Base-by-base conservation (phyloP, 2,888 invertebrate genomes). In the Seira musarum region DNA sequence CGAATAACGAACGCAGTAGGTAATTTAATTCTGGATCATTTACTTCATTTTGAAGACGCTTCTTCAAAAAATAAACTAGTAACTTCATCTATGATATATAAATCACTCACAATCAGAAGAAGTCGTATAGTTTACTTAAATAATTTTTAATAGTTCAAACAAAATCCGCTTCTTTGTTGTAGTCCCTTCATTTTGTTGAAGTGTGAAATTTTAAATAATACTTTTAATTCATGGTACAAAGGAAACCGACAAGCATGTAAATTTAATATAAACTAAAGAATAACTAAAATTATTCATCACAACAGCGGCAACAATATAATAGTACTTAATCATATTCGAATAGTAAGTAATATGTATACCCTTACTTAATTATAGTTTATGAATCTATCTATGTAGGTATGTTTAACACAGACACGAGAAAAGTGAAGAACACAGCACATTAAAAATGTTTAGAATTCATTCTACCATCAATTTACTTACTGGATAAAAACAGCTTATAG, bases 361-460 rank as follows among this genome's bases (percentile, higher is more conserved):
- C 8, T 5, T 30, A 53, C 53, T 53, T 53, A 53, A 53, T 53
- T 8, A n/a, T 8, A 53, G 53, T 53, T 53, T 53, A 53, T 8
- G 3, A 8, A 53, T 53, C 3, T 17, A 40, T n/a, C 40, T 40
- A 40, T 40, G 40, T 13, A 13, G 6, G 40, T 40, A 40, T 40
- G 13, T 53, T 53, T 68, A 68, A 68, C 67, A 68, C 67, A 68
- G 67, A 68, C 67, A 68, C 24, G 1, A 53, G 53, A 35, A 24
- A 19, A 46, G 1, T 40, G 21, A 68, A n/a, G 67, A 68, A 68
- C 67, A 68, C 67, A 68, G 40, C 19, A 22, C 22, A 68, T 68
- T 68, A 68, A 68, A 68, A 68, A 68, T 68, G 49, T 49, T 30
- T 30, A 30, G 30, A 30, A 30, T 30, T 30, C 30, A 30, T 30